phyloP scores from a whole-genome alignment of 2,797 vertebrate species.

The Rhynchonycteris naso region DNA sequence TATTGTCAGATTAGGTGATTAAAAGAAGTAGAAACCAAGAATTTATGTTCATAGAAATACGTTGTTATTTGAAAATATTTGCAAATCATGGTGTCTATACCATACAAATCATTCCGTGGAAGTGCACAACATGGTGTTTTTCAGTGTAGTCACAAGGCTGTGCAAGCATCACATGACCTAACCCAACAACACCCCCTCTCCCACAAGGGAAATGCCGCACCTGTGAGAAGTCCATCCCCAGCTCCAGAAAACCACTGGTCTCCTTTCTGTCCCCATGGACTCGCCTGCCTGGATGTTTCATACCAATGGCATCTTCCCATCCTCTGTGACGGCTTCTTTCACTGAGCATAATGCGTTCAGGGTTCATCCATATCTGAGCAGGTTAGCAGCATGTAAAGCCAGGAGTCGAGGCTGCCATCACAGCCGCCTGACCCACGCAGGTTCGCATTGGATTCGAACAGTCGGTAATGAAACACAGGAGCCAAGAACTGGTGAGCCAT shows the following conservation, averaged over 20 bases:
- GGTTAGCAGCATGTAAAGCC: no score
- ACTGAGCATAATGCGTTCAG: background rate
- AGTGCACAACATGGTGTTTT: fast-evolving
- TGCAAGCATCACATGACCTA: fast-evolving
- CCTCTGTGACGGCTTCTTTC: no score
- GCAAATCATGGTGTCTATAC: background rate
- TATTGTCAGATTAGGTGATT: background rate
- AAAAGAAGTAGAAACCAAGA: background rate
- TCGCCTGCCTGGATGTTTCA: fast-evolving
- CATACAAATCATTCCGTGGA: no score
- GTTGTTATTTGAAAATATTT: background rate
- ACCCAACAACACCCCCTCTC: fast-evolving
- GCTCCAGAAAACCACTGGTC: fast-evolving
- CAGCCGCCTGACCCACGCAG: no score
- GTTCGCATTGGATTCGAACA: no score
- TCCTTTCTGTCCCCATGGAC: background rate
- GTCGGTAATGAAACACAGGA: no score
- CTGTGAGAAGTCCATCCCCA: fast-evolving
- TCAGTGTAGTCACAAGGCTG: fast-evolving
- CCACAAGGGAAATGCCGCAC: fast-evolving
- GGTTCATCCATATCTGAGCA: background rate
- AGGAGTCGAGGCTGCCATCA: no score
- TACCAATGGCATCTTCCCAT: fast-evolving
- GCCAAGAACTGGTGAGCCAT: no score
- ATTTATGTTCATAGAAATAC: background rate